These are phyloP conservation scores for Peromyscus melanophrys DNA, from an alignment of 2,797 vertebrate genomes.

Conservation along the genomic window DNA sequence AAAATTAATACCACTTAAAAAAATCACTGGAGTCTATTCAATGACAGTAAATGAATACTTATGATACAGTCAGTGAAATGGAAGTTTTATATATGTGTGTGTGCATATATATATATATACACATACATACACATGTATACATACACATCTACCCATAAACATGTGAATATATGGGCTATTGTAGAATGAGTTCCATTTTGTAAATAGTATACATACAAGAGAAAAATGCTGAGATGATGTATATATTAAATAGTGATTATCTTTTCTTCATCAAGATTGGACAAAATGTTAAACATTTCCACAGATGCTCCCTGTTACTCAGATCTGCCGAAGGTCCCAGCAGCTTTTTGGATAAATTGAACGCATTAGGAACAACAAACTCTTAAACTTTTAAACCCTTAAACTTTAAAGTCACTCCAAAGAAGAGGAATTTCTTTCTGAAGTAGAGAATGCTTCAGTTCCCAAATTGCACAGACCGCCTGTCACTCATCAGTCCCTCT, in stretches of 20 bases:
- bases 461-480: slow-evolving; percentile 33
- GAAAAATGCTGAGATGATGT: slow-evolving; percentile 11
- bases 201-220: neutral
- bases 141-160: too few relatives aligned
- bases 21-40: neutral
- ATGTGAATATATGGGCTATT: too few relatives aligned
- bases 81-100: too few relatives aligned
- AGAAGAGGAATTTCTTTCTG: slow-evolving; percentile 59
- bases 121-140: neutral
- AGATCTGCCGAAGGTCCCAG: neutral
- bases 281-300: neutral
- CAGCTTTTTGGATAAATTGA: slow-evolving; percentile 65
- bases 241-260: neutral
- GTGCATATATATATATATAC: neutral
- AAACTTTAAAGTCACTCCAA: neutral
- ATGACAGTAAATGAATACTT: neutral
- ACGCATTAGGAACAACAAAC: slow-evolving; percentile 68
- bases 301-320: neutral
- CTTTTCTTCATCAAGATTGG: slow-evolving; percentile 17
- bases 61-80: neutral
- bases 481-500: neutral
- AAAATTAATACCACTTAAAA: neutral
- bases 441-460: slow-evolving; percentile 46
- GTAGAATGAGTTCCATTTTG: slow-evolving; percentile 4
- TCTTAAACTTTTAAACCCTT: slow-evolving; percentile 21